Evolutionary conservation across 2,797 vertebrate species (phyloP), one percentile per base, ranked within the genome.

Genomic region (Gouania willdenowi): DNA sequence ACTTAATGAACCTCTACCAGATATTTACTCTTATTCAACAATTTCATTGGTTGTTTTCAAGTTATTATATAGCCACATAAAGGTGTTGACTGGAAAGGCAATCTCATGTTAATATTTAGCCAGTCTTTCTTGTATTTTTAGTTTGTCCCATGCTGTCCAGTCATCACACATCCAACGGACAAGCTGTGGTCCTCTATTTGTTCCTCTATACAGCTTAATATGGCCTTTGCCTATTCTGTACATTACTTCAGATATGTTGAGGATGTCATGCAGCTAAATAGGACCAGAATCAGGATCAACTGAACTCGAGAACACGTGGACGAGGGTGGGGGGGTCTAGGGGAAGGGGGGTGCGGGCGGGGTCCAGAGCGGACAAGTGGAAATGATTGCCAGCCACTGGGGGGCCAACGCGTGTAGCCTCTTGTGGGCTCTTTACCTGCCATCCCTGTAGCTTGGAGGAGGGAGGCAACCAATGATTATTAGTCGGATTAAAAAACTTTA

Each of bases 1-100:
- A 38, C 22, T 14, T 48, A 54, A 17, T 53, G 17, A 21, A 52
- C 35, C 28, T 18, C 33, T 38, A 27, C 31, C 46, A 48, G 34
- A 56, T 72, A 43, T 66, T 42, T 63, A 39, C 60, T 43, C 14
- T 46, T 44, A 34, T 33, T 45, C 5, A 16, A 47, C 19, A 32
- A 26, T 15, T n/a, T 6, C 5, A 40, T 12, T 31, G 26, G 20
- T 46, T 18, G n/a, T 8, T 25, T 39, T 41, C 41, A 37, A 14
- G 13, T 37, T 45, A 36, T 9, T 4, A 38, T 26, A 6, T 39
- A n/a, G 10, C 17, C 13, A 37, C 60, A 34, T 41, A 38, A 14
- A 38, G 8, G 12, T 20, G 4, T 21, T 24, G 21, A 6, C 10
- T 54, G n/a, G n/a, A 6, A 33, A 8, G 26, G 1, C 13, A 34